A percentile compares a stretch with the other conserved stretches of the same genome.
These are phyloP conservation scores for Papilio polyxenes DNA, from an alignment of 1,140 invertebrate genomes.

Conservation along the genomic window DNA sequence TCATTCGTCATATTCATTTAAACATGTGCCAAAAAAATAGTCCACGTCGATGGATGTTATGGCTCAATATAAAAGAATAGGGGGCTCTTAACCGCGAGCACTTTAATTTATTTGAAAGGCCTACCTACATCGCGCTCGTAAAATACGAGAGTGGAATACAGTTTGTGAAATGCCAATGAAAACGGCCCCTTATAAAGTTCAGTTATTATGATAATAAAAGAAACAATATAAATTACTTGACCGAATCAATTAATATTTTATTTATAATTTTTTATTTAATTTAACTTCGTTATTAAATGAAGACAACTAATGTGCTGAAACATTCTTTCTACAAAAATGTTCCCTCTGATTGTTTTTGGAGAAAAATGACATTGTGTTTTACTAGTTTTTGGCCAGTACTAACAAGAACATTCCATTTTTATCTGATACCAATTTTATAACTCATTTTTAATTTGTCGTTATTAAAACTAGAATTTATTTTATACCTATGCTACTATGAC, in stretches of 20 bases:
- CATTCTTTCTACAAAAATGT: too few relatives aligned
- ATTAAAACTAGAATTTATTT: background rate
- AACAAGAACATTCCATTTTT: too few relatives aligned
- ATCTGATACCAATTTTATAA: background rate
- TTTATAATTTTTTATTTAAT: background rate
- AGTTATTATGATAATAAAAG: background rate
- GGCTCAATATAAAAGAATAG: constrained; percentile 2
- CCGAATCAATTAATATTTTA: background rate
- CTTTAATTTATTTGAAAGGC: constrained; percentile 26
- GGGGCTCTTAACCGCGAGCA: constrained; percentile 5
- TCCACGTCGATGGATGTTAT: background rate
- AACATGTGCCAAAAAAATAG: constrained; percentile 35
- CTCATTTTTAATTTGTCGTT: background rate
- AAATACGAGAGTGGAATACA: constrained; percentile 4
- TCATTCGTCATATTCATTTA: background rate
- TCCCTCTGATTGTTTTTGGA: too few relatives aligned
- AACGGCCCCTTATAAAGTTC: background rate
- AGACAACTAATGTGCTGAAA: too few relatives aligned
- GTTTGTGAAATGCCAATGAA: constrained; percentile 21
- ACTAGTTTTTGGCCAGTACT: too few relatives aligned
- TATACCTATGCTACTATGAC: background rate
- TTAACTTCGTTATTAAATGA: too few relatives aligned
- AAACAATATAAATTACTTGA: background rate
- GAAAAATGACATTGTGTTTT: too few relatives aligned
- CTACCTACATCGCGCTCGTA: background rate